phyloP scores from a whole-genome alignment of 2,888 invertebrate species.

The Gnatocerus cornutus region DNA sequence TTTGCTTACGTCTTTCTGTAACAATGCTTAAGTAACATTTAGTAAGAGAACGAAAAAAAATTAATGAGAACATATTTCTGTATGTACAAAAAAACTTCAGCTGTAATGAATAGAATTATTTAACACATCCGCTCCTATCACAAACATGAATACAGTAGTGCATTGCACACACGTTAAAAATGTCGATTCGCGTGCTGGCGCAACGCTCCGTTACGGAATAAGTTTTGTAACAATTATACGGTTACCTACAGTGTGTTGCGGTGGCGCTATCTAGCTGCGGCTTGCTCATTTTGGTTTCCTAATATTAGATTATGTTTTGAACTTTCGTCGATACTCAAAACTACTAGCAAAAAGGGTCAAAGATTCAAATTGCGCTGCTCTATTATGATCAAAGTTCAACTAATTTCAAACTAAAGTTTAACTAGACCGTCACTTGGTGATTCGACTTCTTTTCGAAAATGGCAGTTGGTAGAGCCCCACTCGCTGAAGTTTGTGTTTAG shows the following conservation, averaged over 20 bases:
- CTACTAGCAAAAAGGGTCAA: slow-evolving; percentile 38
- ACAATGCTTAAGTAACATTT: slow-evolving; percentile 61
- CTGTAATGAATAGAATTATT: slow-evolving; percentile 52
- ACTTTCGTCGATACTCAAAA: slow-evolving; percentile 11
- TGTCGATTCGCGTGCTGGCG: slow-evolving; percentile 8
- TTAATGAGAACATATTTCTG: slow-evolving; percentile 53
- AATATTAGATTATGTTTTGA: not conserved
- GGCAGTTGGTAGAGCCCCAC: slow-evolving; percentile 64
- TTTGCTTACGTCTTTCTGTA: slow-evolving; percentile 60
- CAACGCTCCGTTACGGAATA: slow-evolving; percentile 5
- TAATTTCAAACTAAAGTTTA: slow-evolving; percentile 40
- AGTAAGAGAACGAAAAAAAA: slow-evolving; percentile 51
- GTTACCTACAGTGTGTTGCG: slow-evolving; percentile 12
- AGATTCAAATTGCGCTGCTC: slow-evolving; percentile 39
- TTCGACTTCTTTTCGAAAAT: slow-evolving; percentile 32
- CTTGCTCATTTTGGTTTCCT: slow-evolving; percentile 24
- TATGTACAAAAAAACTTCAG: slow-evolving; percentile 65
- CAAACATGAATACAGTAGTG: slow-evolving; percentile 65
- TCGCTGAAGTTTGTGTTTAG: slow-evolving; percentile 71
- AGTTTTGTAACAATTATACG: slow-evolving; percentile 1
- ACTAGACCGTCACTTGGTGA: slow-evolving; percentile 42
- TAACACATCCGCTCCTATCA: slow-evolving; percentile 67
- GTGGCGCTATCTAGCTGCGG: slow-evolving; percentile 21
- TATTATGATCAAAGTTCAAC: slow-evolving; percentile 22
- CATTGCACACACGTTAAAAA: slow-evolving; percentile 10